phyloP scores from a whole-genome alignment of 1,140 invertebrate species.

The Plectus sambesii region DNA sequence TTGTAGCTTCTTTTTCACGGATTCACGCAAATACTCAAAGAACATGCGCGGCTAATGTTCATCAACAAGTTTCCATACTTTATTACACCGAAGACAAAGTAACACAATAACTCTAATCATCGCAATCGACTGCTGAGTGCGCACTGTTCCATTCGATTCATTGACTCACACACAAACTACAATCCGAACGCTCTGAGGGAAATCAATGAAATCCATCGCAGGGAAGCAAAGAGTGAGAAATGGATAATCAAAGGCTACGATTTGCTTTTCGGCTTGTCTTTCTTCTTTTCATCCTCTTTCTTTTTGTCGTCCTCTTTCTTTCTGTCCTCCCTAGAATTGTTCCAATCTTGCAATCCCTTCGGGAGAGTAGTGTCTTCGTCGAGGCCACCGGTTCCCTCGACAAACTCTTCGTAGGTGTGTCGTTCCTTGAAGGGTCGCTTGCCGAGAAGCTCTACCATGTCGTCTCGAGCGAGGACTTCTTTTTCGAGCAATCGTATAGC shows the following conservation, averaged over 20 bases:
- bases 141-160: too few species aligned
- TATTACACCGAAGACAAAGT: too few species aligned
- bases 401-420: constrained; percentile 98
- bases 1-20: too few species aligned
- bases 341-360: constrained; percentile 90
- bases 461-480: constrained; percentile 86
- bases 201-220: too few species aligned
- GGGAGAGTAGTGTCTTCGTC: constrained; percentile 90
- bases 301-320: constrained; percentile 12
- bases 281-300: constrained; percentile 5
- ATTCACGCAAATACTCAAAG: constrained; percentile 57
- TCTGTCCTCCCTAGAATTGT: constrained; percentile 48
- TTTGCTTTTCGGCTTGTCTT: constrained; percentile 15
- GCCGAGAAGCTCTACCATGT: constrained; percentile 94
- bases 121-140: too few species aligned
- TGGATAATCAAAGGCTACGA: constrained; percentile 4
- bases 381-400: constrained; percentile 92
- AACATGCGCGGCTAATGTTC: constrained; percentile 1
- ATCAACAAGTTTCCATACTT: constrained; percentile 8
- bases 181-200: too few species aligned
- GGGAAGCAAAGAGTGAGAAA: too few species aligned
- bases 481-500: constrained; percentile 81
- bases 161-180: too few species aligned
- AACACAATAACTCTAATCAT: too few species aligned
- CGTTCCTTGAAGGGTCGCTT: constrained; percentile 91